These are phyloP conservation scores for Pteronotus mesoamericanus DNA, from an alignment of 2,797 vertebrate genomes.

Conservation along the genomic window DNA sequence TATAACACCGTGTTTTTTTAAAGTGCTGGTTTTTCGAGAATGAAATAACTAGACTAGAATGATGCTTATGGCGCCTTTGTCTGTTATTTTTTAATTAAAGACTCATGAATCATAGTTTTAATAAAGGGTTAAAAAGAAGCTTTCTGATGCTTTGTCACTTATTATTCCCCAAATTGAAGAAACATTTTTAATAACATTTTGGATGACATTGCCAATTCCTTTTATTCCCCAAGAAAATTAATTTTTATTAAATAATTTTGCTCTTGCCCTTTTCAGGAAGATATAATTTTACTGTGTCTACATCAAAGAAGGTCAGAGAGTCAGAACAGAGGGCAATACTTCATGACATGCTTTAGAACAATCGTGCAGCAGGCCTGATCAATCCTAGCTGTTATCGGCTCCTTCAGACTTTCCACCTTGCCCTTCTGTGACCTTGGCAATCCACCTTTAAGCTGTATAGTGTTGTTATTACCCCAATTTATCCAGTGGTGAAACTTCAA, in stretches of 20 bases:
- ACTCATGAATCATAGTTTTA: slow-evolving; percentile 32
- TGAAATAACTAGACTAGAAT: slow-evolving; percentile 21
- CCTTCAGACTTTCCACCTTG: slow-evolving; percentile 8
- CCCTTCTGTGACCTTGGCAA: neutral
- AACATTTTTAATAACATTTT: slow-evolving; percentile 40
- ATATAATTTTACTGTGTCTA: slow-evolving; percentile 33
- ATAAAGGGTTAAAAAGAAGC: slow-evolving; percentile 18
- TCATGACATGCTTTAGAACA: neutral
- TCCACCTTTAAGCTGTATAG: slow-evolving; percentile 9
- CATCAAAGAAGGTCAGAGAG: slow-evolving; percentile 55
- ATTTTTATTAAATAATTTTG: slow-evolving; percentile 52
- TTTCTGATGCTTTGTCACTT: neutral
- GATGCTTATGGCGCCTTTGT: neutral
- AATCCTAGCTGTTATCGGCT: neutral
- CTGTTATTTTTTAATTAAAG: slow-evolving; percentile 22
- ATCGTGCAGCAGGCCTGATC: neutral
- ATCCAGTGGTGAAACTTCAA: slow-evolving; percentile 16
- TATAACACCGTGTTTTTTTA: neutral
- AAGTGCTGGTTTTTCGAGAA: neutral
- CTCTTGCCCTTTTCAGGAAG: slow-evolving; percentile 60
- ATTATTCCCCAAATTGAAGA: slow-evolving; percentile 40
- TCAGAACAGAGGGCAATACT: neutral
- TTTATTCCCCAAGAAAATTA: slow-evolving; percentile 41
- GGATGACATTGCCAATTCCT: neutral
- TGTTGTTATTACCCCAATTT: neutral